phyloP scores from a whole-genome alignment of 2,113 vertebrate species.

The Galeopterus variegatus region DNA sequence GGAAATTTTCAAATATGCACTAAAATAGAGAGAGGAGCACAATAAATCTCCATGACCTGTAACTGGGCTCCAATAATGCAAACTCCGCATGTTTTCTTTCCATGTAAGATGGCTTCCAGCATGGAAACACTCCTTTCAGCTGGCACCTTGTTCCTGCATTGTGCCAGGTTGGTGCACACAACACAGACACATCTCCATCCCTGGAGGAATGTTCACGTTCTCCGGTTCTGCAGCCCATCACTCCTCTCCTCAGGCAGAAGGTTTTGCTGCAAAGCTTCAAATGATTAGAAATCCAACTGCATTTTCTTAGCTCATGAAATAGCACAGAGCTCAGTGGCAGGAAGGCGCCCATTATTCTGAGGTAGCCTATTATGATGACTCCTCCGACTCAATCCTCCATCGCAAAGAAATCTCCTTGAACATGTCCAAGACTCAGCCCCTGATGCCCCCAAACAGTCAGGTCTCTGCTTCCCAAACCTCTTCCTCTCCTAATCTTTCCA shows the following conservation, averaged over 20 bases:
- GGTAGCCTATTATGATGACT: background rate
- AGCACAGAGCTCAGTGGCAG: background rate
- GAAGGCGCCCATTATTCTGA: background rate
- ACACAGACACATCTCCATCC: accelerated
- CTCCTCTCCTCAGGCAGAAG: background rate
- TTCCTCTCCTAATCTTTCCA: background rate
- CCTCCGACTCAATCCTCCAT: background rate
- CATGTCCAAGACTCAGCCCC: background rate
- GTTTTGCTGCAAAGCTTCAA: background rate
- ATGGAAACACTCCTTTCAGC: background rate
- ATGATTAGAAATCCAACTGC: background rate
- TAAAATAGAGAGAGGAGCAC: background rate
- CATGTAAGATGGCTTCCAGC: background rate
- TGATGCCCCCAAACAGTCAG: background rate
- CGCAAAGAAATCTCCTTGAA: background rate
- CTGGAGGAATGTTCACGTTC: background rate
- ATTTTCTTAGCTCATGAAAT: background rate
- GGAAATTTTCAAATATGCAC: background rate
- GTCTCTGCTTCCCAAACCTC: background rate
- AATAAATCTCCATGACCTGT: background rate
- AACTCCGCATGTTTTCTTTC: background rate
- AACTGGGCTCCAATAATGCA: background rate
- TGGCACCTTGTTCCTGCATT: background rate
- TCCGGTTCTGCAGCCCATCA: background rate
- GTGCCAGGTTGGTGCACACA: background rate